A percentile compares a stretch with the other conserved stretches of the same genome.
These are phyloP conservation scores for Podarcis muralis DNA, from an alignment of 2,113 vertebrate genomes.

Conservation along the genomic window DNA sequence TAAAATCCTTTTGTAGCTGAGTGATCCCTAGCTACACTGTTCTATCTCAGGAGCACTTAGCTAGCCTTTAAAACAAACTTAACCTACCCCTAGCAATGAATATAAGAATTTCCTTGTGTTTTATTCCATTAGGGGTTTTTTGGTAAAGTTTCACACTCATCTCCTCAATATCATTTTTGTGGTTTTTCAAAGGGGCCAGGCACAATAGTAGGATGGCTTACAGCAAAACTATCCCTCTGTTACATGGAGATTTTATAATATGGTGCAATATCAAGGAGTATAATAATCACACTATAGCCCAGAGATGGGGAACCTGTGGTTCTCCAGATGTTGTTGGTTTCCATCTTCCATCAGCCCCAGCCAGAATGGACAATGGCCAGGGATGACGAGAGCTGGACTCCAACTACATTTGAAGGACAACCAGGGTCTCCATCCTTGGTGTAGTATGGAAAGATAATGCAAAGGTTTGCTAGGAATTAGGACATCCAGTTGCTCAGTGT, in stretches of 20 bases:
- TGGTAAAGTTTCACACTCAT: neutral
- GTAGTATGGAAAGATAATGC: neutral
- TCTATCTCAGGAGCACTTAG: neutral
- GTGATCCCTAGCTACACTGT: neutral
- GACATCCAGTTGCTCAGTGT: neutral
- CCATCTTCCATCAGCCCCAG: neutral
- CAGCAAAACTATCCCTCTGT: neutral
- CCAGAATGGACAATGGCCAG: neutral
- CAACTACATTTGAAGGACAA: neutral
- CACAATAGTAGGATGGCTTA: neutral
- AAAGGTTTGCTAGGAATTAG: neutral
- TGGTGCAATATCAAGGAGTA: too few relatives aligned
- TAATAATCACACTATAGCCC: too few relatives aligned
- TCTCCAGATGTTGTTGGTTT: neutral
- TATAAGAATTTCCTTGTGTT: too few relatives aligned
- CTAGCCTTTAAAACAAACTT: neutral
- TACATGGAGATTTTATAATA: neutral
- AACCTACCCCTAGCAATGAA: neutral
- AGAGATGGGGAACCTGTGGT: neutral
- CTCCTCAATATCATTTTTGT: neutral
- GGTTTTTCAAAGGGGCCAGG: neutral
- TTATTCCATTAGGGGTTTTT: neutral
- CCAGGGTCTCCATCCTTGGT: neutral
- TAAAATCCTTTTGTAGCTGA: neutral
- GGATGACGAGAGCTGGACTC: neutral